Evolutionary conservation across 2,113 vertebrate genomes (phyloP), one percentile per base, ranked within the genome.

Genomic region (Carettochelys insculpta): DNA sequence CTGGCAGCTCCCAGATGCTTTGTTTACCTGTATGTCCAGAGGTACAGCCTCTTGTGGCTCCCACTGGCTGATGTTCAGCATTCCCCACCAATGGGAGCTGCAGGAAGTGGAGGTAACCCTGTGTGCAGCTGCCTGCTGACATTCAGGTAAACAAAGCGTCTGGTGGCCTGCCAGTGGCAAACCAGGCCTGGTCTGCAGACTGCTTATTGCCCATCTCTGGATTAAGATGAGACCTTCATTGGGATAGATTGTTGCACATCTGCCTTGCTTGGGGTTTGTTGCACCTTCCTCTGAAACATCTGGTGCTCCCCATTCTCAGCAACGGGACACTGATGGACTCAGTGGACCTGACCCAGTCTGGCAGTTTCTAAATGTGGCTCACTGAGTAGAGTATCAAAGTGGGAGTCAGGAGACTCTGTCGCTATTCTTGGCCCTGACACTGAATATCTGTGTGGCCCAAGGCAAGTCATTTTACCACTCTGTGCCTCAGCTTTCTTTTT

Each of bases 251-350:
- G 31, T 54, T 83, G 51, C 22, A 51, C 56, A 22, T 11, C 17
- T 8, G 38, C 25, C 68, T 14, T 34, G 1, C 0, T 0, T 51
- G 34, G 11, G 12, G 6, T 13, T 81, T 58, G 29, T 65, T 65
- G 34, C 34, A n/a, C 16, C 7, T 85, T 65, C 73, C 76, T 17
- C n/a, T 53, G 85, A 56, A 25, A 12, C 34, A 3, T 56, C 92
- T 92, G 45, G 56, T 61, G 24, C n/a, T 82, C 75, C 16, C 54
- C 80, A 11, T 45, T 73, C 86, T 83, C 34, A 25, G 68, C 24
- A 34, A 27, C 58, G 83, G 91, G 80, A 43, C 38, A 12, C 4
- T 34, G 51, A 16, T 56, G 11, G 58, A 8, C 8, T 27, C 16
- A 8, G 20, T 11, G 65, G 47, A 25, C 29, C 45, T 1, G 0